These are phyloP conservation scores for Agrenia bidenticulata DNA, from an alignment of 2,888 invertebrate genomes.

Conservation along the genomic window DNA sequence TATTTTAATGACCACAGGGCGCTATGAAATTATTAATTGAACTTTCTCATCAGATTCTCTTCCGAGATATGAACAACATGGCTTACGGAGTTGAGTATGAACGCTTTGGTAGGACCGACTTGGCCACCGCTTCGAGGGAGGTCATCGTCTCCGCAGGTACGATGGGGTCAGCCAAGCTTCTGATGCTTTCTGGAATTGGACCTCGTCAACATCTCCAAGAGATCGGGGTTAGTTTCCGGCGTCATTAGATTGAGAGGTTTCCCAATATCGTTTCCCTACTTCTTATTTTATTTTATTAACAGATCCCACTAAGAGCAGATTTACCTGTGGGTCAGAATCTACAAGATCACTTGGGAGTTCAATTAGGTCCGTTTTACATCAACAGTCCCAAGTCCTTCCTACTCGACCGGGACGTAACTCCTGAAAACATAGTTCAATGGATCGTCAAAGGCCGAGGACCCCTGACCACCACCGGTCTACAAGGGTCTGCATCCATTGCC, in stretches of 20 bases:
- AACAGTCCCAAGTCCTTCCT: constrained; percentile 31
- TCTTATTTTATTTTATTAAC: no score
- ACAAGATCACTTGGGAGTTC: constrained; percentile 31
- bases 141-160: constrained; percentile 39
- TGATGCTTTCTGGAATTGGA: constrained; percentile 34
- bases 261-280: no score
- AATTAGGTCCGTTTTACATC: constrained; percentile 37
- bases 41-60: constrained; percentile 1
- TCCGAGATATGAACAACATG: constrained; percentile 8
- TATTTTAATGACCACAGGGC: background rate
- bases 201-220: constrained; percentile 29
- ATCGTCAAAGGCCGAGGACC: background rate
- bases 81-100: constrained; percentile 39
- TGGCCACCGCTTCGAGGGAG: constrained; percentile 39
- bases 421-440: constrained; percentile 7
- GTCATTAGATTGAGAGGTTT: no score
- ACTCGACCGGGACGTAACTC: constrained; percentile 32
- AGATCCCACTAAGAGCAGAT: constrained; percentile 33
- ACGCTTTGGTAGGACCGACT: constrained; percentile 28
- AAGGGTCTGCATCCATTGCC: background rate
- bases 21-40: background rate
- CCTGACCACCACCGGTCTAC: background rate
- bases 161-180: constrained; percentile 30
- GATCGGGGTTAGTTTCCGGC: constrained; percentile 11
- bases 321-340: constrained; percentile 38